phyloP scores from a whole-genome alignment of 2,113 vertebrate species.

The Sinocyclocheilus maitianheensis region DNA sequence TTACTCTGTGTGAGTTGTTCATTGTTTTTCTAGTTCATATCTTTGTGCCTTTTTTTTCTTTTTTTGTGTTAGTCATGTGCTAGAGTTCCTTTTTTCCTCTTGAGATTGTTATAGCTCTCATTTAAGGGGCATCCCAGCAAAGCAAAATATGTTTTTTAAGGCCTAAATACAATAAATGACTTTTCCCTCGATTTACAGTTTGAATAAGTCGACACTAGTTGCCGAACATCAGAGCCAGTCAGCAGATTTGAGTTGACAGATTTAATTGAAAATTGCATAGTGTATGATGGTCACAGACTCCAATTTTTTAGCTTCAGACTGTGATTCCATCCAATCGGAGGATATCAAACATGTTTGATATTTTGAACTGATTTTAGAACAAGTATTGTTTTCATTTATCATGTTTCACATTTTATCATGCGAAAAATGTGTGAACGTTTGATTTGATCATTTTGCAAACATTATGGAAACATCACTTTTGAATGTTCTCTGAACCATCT shows the following conservation, averaged over 20 bases:
- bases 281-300: too few relatives aligned
- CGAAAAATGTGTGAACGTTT: too few relatives aligned
- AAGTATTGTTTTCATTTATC: too few relatives aligned
- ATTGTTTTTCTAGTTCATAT: conserved; percentile 12
- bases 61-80: conserved; percentile 16
- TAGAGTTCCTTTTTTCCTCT: neutral
- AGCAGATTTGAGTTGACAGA: neutral
- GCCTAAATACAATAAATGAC: neutral
- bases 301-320: too few relatives aligned
- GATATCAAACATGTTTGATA: too few relatives aligned
- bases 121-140: neutral
- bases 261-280: neutral
- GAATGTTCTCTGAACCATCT: too few relatives aligned
- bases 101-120: neutral
- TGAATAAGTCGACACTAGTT: neutral
- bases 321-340: too few relatives aligned
- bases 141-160: neutral
- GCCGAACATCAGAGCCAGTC: neutral
- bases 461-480: too few relatives aligned
- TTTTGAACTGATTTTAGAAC: too few relatives aligned
- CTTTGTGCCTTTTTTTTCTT: neutral
- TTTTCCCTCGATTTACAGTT: neutral
- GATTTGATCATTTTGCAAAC: too few relatives aligned
- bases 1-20: neutral
- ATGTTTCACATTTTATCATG: too few relatives aligned